Evolutionary conservation across 2,888 invertebrate genomes (phyloP), one percentile per base, ranked within the genome.

Genomic region (Lapara coniferarum): DNA sequence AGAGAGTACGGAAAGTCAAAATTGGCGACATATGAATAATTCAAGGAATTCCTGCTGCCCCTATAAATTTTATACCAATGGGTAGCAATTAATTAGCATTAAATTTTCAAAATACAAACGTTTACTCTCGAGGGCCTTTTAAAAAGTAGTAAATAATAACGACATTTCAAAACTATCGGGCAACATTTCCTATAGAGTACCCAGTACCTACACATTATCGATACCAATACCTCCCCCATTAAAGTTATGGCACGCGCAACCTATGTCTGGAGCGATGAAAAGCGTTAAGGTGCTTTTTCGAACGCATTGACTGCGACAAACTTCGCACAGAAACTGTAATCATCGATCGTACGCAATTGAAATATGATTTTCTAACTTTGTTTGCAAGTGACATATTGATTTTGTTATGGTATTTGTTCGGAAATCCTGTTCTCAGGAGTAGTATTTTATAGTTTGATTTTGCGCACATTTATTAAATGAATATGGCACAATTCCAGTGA

Each of bases 231-330:
- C 3, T 53, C 16, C 16, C 46, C 59, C 16, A 46, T 66, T 55
- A 55, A 46, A 59, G 59, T 16, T 59, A 59, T 19, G 12, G 10
- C 25, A 16, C 46, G 46, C 46, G 46, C 59, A 59, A 56, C 12
- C 56, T 44, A 44, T 16, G 59, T 59, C 59, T 59, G 46, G 59
- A 16, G 44, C n/a, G 12, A 46, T 59, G 59, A 16, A 46, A 59
- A 46, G 59, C 25, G 56, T 56, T 19, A 56, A 56, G 44, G 44
- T 44, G 10, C 53, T n/a, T 16, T 53, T 16, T 10, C 6, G 53
- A 16, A 53, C 16, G 16, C 16, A n/a, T 16, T 16, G n/a, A 53
- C 53, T n/a, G n/a, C n/a, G 53, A 16, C n/a, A 16, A 37, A 37
- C 5, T 8, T 5, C 37, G 37, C 37, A 37, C 8, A 37, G 7